phyloP scores from a whole-genome alignment of 1,140 invertebrate genomes.

The Paracyclopina nana region DNA sequence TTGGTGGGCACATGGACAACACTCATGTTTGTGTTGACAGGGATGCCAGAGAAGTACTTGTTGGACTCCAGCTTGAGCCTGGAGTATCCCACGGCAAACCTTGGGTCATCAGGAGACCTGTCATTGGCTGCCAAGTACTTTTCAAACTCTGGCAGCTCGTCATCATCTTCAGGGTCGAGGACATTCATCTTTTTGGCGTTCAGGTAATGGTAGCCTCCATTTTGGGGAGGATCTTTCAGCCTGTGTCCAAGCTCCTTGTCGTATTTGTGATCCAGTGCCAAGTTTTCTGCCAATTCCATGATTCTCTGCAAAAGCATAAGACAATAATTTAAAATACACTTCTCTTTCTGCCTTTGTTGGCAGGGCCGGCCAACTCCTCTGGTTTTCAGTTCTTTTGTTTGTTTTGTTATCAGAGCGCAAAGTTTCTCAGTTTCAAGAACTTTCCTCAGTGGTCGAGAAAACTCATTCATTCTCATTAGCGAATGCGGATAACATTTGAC shows the following conservation, averaged over 20 bases:
- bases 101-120: not conserved
- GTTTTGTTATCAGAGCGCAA: too few relatives aligned
- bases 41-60: slow-evolving; percentile 54
- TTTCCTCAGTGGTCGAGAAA: too few relatives aligned
- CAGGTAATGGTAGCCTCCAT: slow-evolving; percentile 12
- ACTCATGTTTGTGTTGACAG: slow-evolving; percentile 57
- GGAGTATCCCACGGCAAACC: slow-evolving; percentile 4
- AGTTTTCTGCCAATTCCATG: slow-evolving; percentile 67
- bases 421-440: too few relatives aligned
- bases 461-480: slow-evolving; percentile 13
- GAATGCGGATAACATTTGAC: too few relatives aligned
- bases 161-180: slow-evolving; percentile 5
- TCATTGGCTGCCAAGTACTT: slow-evolving; percentile 1
- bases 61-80: slow-evolving; percentile 36
- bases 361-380: too few relatives aligned
- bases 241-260: slow-evolving; percentile 35
- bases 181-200: slow-evolving; percentile 18
- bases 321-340: too few relatives aligned
- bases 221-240: slow-evolving; percentile 2
- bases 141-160: slow-evolving; percentile 6
- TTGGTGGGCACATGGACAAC: slow-evolving; percentile 85
- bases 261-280: slow-evolving; percentile 39
- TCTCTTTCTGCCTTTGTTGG: too few relatives aligned
- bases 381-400: too few relatives aligned
- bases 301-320: slow-evolving; percentile 58